phyloP scores from a whole-genome alignment of 2,888 invertebrate species.

The Cheilosia vulpina region DNA sequence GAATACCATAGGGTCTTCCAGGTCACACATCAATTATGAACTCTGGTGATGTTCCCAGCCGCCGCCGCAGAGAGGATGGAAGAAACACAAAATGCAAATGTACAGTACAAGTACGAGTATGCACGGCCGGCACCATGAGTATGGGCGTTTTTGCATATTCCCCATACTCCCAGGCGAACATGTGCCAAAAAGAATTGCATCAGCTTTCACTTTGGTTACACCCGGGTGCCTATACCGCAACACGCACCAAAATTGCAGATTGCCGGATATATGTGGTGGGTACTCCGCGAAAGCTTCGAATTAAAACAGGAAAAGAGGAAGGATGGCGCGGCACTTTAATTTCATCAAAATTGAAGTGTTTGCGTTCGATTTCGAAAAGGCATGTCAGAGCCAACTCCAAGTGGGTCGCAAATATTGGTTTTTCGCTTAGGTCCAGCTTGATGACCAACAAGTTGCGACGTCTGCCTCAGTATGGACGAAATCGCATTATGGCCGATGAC shows the following conservation, averaged over 20 bases:
- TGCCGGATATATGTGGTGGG: constrained; percentile 38
- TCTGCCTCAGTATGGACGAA: neutral
- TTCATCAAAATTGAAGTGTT: constrained; percentile 33
- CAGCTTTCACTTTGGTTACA: constrained; percentile 29
- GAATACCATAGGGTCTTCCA: constrained; percentile 24
- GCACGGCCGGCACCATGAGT: neutral
- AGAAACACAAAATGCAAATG: neutral
- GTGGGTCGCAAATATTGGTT: constrained; percentile 24
- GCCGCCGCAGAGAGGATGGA: constrained; percentile 8
- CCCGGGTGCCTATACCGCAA: constrained; percentile 5
- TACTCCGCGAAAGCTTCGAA: constrained; percentile 21
- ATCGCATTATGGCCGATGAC: neutral
- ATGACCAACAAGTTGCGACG: neutral
- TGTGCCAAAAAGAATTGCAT: constrained; percentile 27
- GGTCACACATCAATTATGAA: constrained; percentile 61
- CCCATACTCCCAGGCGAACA: neutral
- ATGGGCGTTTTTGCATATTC: constrained; percentile 18
- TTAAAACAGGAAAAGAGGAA: constrained; percentile 3
- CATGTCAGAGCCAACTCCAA: neutral
- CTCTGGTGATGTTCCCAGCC: constrained; percentile 14
- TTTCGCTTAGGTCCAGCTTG: neutral
- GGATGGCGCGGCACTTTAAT: constrained; percentile 19
- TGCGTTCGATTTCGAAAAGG: constrained; percentile 13
- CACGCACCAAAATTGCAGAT: neutral
- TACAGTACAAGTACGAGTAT: constrained; percentile 5